Conservation (phyloP, 2,113 vertebrate genomes). For the Xiphorhynchus elegans region DNA sequence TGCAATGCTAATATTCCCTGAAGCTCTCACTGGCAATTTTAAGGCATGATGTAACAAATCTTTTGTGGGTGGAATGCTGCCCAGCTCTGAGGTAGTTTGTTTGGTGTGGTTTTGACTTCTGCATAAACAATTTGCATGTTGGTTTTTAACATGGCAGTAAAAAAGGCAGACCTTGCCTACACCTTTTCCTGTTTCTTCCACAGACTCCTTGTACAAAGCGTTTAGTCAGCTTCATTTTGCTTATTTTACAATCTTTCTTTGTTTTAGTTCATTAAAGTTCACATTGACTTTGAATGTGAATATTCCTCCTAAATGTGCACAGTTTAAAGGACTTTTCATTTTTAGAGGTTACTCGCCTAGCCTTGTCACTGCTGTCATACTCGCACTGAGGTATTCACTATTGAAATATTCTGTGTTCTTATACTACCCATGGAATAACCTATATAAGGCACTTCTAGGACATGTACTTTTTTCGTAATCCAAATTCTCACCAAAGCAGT, state of each 20-base stretch:
- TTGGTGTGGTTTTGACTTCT: slow-evolving; percentile 31
- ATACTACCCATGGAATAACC: neutral
- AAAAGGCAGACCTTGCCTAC: neutral
- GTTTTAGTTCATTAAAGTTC: neutral
- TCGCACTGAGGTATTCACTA: neutral
- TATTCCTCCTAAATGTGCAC: neutral
- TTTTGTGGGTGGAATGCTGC: neutral
- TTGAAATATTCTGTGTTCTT: neutral
- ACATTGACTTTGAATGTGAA: neutral
- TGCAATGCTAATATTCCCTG: neutral
- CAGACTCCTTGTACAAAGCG: neutral
- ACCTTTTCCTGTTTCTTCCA: neutral
- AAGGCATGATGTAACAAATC: neutral
- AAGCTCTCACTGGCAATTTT: neutral
- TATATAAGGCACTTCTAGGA: neutral
- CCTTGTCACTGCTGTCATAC: neutral
- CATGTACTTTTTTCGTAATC: neutral
- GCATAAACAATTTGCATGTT: neutral
- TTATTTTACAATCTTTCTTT: neutral
- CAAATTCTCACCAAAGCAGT: neutral
- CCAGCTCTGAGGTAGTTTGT: slow-evolving; percentile 26
- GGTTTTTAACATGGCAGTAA: neutral
- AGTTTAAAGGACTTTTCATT: neutral
- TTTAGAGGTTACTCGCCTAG: neutral
- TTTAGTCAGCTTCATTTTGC: neutral